Evolutionary conservation across 1,140 invertebrate genomes (phyloP).

Genomic region (Fopius arisanus): DNA sequence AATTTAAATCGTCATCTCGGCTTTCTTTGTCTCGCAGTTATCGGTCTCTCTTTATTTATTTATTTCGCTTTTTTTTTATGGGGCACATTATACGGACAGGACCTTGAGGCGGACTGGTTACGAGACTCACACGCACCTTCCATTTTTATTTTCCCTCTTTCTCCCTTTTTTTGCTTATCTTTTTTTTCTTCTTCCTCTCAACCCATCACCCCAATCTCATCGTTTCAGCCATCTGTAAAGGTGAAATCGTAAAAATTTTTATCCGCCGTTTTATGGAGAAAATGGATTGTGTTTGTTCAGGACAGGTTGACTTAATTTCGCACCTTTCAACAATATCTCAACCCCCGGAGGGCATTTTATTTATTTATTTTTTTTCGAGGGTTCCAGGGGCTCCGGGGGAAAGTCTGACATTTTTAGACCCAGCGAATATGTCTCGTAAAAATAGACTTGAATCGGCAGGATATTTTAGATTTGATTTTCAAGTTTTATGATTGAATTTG

Average conservation of each 20-base stretch:
- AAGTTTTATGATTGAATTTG: no score
- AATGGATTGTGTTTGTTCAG: background rate
- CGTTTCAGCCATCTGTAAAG: background rate
- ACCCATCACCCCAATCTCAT: conserved; percentile 1
- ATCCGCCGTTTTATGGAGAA: background rate
- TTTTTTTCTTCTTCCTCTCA: background rate
- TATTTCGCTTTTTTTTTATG: background rate
- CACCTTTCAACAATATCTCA: no score
- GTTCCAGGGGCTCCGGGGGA: no score
- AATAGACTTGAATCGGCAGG: no score
- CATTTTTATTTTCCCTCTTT: background rate
- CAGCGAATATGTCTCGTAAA: no score
- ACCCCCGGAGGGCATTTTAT: no score
- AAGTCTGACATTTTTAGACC: no score
- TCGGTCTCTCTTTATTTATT: background rate
- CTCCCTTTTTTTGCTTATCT: background rate
- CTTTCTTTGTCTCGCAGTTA: background rate
- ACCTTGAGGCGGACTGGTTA: conserved; percentile 12
- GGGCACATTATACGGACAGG: conserved; percentile 12
- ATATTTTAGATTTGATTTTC: no score
- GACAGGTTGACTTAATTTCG: background rate
- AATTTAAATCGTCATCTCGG: background rate
- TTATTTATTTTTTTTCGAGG: no score
- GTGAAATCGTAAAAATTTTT: background rate
- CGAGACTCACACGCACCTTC: background rate